phyloP scores from a whole-genome alignment of 2,113 vertebrate species.

The Prinia subflava region DNA sequence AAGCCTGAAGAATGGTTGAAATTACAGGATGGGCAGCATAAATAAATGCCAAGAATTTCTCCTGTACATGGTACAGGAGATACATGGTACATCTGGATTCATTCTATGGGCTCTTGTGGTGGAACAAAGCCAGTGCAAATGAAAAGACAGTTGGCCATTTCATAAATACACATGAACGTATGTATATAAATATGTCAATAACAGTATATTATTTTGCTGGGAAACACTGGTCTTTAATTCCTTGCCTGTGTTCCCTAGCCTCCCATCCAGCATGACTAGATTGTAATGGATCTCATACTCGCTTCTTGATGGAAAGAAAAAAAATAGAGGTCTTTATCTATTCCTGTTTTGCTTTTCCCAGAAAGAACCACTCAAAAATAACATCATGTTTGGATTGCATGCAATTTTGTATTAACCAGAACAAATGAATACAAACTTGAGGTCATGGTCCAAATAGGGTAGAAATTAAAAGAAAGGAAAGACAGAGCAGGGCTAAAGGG shows the following conservation, averaged over 20 bases:
- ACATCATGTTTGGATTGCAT: not conserved
- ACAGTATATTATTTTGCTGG: not conserved
- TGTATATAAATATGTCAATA: not conserved
- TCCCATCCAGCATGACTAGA: not conserved
- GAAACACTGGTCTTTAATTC: not conserved
- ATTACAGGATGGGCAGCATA: not conserved
- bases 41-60: not conserved
- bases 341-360: not conserved
- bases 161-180: not conserved
- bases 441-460: not conserved
- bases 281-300: not conserved
- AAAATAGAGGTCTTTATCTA: not conserved
- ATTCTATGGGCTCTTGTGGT: not conserved
- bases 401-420: not conserved
- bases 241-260: not conserved
- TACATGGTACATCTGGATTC: not conserved
- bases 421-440: slow-evolving; percentile 24
- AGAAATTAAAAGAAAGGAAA: not conserved
- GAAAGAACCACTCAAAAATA: not conserved
- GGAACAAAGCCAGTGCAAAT: not conserved
- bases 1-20: not conserved
- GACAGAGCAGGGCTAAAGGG: not conserved
- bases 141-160: not conserved
- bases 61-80: too few relatives aligned
- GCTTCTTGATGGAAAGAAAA: not conserved